These are phyloP conservation scores for Actinopyga echinites DNA, from an alignment of 53 echinoderm and acorn worm species.

Conservation along the genomic window DNA sequence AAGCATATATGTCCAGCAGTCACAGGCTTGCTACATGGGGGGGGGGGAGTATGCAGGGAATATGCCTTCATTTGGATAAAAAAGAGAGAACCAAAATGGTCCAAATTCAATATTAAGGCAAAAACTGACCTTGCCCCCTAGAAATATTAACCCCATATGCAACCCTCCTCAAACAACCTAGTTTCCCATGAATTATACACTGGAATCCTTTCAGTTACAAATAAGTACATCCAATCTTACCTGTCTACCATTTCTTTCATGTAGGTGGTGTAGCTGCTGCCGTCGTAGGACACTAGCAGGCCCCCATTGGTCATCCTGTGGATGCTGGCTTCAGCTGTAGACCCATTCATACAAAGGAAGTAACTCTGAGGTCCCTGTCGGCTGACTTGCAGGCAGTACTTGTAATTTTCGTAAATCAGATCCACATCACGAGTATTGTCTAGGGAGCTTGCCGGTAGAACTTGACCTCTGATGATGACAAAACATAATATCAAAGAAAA, in stretches of 20 bases:
- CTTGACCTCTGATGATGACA: constrained; percentile 77
- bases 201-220: too few species aligned
- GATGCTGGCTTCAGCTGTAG: constrained; percentile 75
- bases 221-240: constrained; percentile 33
- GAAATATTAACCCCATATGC: too few species aligned
- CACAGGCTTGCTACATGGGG: too few species aligned
- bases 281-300: constrained; percentile 86
- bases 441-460: constrained; percentile 68
- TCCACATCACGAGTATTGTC: constrained; percentile 88
- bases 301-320: constrained; percentile 88
- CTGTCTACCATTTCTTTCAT: constrained; percentile 97
- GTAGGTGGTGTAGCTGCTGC: constrained; percentile 89
- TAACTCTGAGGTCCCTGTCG: constrained; percentile 88
- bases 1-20: too few species aligned
- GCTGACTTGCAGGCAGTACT: constrained; percentile 77
- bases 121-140: too few species aligned
- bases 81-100: too few species aligned
- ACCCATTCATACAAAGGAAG: constrained; percentile 76
- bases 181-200: too few species aligned
- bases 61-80: too few species aligned
- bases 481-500: not conserved
- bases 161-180: too few species aligned
- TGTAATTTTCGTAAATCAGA: constrained; percentile 89
- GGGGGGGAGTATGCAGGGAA: too few species aligned
- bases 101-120: too few species aligned